Evolutionary conservation across 2,797 vertebrate genomes (phyloP).

Genomic region (Anniella stebbinsi): DNA sequence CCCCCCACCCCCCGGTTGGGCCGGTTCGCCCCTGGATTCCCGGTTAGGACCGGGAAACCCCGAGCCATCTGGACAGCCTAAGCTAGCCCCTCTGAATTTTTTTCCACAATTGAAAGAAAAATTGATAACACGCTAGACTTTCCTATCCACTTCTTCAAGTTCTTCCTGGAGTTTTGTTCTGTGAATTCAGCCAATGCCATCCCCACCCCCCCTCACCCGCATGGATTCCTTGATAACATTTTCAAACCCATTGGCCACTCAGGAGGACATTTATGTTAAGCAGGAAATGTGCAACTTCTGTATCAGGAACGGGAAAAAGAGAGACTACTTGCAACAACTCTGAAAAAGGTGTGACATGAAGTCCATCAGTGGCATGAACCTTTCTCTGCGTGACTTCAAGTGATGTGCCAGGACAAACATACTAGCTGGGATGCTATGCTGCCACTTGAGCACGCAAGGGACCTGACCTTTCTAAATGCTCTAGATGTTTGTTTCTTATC

Average conservation of each 20-base stretch:
- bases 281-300: neutral
- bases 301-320: neutral
- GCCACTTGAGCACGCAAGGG: slow-evolving; percentile 32
- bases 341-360: neutral
- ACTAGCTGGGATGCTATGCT: slow-evolving; percentile 13
- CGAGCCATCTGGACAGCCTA: too few species aligned
- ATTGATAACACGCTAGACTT: neutral
- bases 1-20: too few species aligned
- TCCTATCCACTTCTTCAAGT: too few species aligned
- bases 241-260: neutral
- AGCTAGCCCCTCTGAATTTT: neutral
- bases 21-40: too few species aligned
- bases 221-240: neutral
- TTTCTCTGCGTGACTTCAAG: neutral
- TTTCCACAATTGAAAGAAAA: neutral
- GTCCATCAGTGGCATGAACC: neutral
- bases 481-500: slow-evolving; percentile 73
- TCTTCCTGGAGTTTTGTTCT: neutral
- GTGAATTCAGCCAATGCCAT: neutral
- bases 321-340: too few species aligned
- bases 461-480: slow-evolving; percentile 67
- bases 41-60: too few species aligned
- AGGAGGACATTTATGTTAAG: neutral
- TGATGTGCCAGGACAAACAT: too few species aligned
- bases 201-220: neutral